Evolutionary conservation across 2,113 vertebrate genomes (phyloP).

Genomic region (Rana temporaria): DNA sequence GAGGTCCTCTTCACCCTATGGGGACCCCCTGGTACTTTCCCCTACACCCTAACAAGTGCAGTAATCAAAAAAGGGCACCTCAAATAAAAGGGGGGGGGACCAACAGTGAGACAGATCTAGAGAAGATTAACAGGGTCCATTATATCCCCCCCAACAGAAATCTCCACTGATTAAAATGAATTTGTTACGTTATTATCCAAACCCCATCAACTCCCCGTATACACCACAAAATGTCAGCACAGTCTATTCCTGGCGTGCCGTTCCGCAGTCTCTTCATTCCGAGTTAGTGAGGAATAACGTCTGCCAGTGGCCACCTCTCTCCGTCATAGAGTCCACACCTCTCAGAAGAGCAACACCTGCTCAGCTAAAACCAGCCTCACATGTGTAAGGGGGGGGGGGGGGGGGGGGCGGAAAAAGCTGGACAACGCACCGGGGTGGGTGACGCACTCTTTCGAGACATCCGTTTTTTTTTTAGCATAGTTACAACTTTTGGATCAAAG

Average conservation of each 20-base stretch:
- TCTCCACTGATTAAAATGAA: slow-evolving; percentile 22
- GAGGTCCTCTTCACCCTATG: slow-evolving; percentile 2
- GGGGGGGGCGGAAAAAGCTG: not conserved
- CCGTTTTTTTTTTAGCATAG: slow-evolving; percentile 4
- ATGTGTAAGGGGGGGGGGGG: not conserved
- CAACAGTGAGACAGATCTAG: no score
- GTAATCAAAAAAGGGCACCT: slow-evolving; percentile 26
- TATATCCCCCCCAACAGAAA: not conserved
- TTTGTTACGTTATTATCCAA: not conserved
- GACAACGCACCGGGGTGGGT: not conserved
- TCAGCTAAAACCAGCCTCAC: not conserved
- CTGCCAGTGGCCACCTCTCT: not conserved
- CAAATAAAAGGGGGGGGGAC: not conserved
- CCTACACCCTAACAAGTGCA: slow-evolving; percentile 43
- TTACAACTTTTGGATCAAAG: not conserved
- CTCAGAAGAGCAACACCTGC: slow-evolving; percentile 33
- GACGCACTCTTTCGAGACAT: not conserved
- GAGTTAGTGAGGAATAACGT: not conserved
- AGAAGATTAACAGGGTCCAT: not conserved
- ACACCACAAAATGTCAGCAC: not conserved
- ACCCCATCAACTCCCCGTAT: not conserved
- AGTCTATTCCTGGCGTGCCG: not conserved
- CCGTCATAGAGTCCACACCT: slow-evolving; percentile 42
- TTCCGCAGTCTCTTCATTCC: not conserved
- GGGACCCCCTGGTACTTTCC: not conserved